Evolutionary conservation across 2,888 invertebrate species (phyloP), one percentile per base, ranked within the genome.

Genomic region (Clostera curtula): DNA sequence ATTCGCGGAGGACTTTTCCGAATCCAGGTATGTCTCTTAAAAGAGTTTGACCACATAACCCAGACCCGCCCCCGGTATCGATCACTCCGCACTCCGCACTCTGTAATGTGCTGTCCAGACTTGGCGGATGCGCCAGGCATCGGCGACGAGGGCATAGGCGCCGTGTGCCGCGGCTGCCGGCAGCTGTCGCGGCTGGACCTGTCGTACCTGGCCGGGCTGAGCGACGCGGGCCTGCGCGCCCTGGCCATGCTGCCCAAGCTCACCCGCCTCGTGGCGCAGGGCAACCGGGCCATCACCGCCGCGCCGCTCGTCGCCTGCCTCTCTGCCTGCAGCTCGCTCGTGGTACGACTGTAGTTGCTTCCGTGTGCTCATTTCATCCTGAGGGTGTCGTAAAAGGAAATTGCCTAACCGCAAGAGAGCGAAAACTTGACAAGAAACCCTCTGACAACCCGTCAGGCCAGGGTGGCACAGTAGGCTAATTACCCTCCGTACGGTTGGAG

Each of bases 201-300:
- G 49, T 80, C 80, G 36, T 76, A 77, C 65, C 63, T 82, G 12
- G 64, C 49, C 27, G 54, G 30, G 40, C 49, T 80, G 22, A 34
- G 40, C 7, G 72, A 72, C 58, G 40, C 34, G 1, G 74, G 75
- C 1, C 35, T 63, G 34, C 39, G 39, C 19, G 41, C 41, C 17
- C 43, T 33, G 4, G 43, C 53, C 4, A 35, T 36, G 3, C 56
- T 62, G 34, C 49, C 67, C 22, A 40, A 41, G 9, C 60, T 68
- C 12, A 3, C 10, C 3, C 27, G 36, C 4, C 62, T 76, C 24
- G 21, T 34, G 2, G 59, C 67, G 29, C 57, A 73, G 21, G 73
- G 75, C 36, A 64, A 53, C 52, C 42, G 61, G 13, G 44, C 52
- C 13, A 47, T 79, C 28, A 42, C 65, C 36, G 56, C 67, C 31